Evolutionary conservation across 2,797 vertebrate species (phyloP).

Genomic region (Xiphorhynchus erythropygius): DNA sequence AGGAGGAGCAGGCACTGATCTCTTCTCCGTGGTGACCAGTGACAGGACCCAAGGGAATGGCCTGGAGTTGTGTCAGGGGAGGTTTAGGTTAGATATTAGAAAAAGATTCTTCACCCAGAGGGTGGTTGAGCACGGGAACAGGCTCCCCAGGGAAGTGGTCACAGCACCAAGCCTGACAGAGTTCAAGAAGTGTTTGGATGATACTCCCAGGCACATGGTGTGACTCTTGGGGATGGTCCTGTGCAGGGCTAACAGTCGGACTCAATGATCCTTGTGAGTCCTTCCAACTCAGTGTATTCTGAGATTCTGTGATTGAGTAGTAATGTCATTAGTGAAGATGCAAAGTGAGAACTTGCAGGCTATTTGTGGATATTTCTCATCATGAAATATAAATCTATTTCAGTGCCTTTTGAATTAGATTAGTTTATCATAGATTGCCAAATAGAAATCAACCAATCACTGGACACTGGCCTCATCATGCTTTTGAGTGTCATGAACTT

Average conservation of each 20-base stretch:
- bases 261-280: not conserved
- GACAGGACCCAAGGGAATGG: not conserved
- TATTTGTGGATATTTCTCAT: not conserved
- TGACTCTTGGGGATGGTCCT: not conserved
- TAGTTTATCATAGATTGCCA: not conserved
- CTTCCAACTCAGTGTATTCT: not conserved
- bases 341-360: not conserved
- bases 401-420: not conserved
- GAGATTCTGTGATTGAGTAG: not conserved
- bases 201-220: not conserved
- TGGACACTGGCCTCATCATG: not conserved
- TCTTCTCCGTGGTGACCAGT: not conserved
- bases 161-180: not conserved
- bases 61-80: not conserved
- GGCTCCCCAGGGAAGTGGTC: not conserved
- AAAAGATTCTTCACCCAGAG: not conserved
- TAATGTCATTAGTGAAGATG: not conserved
- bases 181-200: not conserved
- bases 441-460: not conserved
- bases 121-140: not conserved
- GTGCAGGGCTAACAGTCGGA: not conserved
- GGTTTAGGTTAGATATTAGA: not conserved
- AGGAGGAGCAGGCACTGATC: not conserved
- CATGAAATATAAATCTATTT: not conserved
- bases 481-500: not conserved